These are phyloP conservation scores for Hemichromis elongatus DNA, from an alignment of 2,113 vertebrate genomes.

Conservation along the genomic window DNA sequence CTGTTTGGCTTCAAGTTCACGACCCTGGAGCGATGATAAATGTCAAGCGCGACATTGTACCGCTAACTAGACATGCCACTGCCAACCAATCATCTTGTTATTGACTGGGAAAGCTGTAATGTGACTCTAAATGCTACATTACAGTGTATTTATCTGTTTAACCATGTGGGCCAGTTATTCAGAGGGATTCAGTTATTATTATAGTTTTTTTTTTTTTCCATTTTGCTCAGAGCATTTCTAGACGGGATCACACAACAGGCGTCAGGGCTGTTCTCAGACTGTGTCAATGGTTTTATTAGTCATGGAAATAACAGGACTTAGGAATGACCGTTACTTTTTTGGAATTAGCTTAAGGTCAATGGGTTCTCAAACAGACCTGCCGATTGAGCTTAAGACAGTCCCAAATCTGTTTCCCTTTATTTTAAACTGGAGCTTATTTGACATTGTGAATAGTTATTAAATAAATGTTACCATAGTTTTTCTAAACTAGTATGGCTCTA, in stretches of 20 bases:
- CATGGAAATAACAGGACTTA: background rate
- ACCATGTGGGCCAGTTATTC: slow-evolving; percentile 23
- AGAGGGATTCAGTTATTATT: background rate
- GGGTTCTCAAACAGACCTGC: background rate
- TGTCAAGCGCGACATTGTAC: slow-evolving; percentile 65
- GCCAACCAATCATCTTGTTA: slow-evolving; percentile 63
- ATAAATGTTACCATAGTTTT: background rate
- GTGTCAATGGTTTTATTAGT: slow-evolving; percentile 4
- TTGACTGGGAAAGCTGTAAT: slow-evolving; percentile 60
- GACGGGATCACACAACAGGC: background rate
- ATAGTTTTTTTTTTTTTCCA: background rate
- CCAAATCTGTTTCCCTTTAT: background rate
- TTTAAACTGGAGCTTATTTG: background rate
- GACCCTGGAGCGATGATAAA: slow-evolving; percentile 70
- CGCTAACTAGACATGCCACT: slow-evolving; percentile 60
- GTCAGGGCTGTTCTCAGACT: background rate
- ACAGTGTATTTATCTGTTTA: slow-evolving; percentile 8
- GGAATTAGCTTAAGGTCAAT: background rate
- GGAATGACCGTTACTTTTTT: background rate
- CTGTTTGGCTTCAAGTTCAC: slow-evolving; percentile 56
- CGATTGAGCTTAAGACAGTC: background rate
- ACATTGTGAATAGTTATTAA: background rate
- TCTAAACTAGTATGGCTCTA: background rate
- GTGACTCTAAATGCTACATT: slow-evolving; percentile 47
- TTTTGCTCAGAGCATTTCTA: slow-evolving; percentile 19